Percentiles rank a stretch among this genome's conserved stretches.
phyloP scores from a whole-genome alignment of 2,888 invertebrate species.

The Sympetrum striolatum region DNA sequence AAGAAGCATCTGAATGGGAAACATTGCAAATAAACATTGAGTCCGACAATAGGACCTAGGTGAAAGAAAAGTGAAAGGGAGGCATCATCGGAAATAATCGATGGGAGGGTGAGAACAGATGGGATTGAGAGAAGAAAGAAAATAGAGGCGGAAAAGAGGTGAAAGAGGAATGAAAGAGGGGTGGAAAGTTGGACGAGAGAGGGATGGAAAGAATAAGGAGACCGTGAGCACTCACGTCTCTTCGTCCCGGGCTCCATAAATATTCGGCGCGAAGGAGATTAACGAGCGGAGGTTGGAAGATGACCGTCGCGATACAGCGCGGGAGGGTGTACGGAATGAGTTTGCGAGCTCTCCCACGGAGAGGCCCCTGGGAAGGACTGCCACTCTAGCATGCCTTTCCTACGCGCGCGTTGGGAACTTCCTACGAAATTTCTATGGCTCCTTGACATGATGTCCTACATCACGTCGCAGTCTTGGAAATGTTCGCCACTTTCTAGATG shows the following conservation, averaged over 20 bases:
- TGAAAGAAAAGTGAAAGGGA: no score
- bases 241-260: conserved; percentile 20
- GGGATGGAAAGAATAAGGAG: background rate
- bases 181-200: background rate
- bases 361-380: background rate
- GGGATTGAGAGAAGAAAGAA: no score
- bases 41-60: no score
- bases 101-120: no score
- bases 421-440: background rate
- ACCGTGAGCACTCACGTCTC: conserved; percentile 25
- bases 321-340: background rate
- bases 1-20: no score
- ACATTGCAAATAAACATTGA: no score
- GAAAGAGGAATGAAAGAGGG: no score
- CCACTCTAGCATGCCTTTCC: no score
- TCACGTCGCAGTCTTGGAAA: background rate
- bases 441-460: background rate
- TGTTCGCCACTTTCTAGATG: background rate
- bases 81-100: no score
- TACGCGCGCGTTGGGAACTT: background rate
- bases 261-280: conserved; percentile 32
- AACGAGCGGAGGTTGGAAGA: conserved; percentile 5
- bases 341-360: background rate
- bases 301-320: conserved; percentile 38
- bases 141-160: no score